Percentiles rank a stretch among this genome's conserved stretches.
Conservation (phyloP, 2,797 vertebrate genomes). For the Channallabes apus region DNA sequence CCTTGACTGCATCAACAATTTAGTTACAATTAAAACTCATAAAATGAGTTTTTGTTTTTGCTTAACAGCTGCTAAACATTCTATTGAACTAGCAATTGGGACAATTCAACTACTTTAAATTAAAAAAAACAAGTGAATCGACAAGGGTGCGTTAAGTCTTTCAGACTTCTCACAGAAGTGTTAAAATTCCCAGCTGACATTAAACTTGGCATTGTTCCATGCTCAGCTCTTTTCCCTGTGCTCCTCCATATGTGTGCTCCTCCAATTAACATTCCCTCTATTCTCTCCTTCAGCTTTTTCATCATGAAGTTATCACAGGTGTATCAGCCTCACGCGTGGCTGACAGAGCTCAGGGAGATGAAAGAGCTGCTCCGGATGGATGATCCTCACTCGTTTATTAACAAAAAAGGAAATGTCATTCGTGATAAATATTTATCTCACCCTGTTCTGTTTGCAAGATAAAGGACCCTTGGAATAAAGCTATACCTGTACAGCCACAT, state of each 20-base stretch:
- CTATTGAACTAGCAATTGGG: background rate
- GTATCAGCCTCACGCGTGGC: background rate
- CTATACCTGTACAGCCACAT: background rate
- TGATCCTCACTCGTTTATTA: constrained; percentile 42
- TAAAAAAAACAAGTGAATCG: background rate
- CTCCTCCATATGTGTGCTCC: constrained; percentile 8
- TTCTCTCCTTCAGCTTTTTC: constrained; percentile 9
- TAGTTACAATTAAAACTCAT: background rate
- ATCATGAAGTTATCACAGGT: constrained; percentile 40
- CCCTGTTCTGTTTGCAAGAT: background rate
- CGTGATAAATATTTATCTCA: constrained; percentile 27
- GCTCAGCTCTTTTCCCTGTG: background rate
- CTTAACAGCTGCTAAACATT: background rate
- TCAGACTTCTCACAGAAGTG: background rate
- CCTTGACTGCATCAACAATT: background rate
- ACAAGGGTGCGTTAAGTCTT: background rate
- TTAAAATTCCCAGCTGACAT: background rate
- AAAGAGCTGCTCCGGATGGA: constrained; percentile 3
- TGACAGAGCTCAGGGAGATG: background rate
- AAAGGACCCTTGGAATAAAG: constrained; percentile 13
- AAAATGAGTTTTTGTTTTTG: background rate
- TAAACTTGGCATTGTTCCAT: background rate
- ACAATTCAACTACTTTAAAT: background rate
- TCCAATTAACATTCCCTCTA: constrained; percentile 23
- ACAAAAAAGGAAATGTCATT: background rate